Conservation (phyloP, 2,113 vertebrate genomes). For the Cacatua alba region DNA sequence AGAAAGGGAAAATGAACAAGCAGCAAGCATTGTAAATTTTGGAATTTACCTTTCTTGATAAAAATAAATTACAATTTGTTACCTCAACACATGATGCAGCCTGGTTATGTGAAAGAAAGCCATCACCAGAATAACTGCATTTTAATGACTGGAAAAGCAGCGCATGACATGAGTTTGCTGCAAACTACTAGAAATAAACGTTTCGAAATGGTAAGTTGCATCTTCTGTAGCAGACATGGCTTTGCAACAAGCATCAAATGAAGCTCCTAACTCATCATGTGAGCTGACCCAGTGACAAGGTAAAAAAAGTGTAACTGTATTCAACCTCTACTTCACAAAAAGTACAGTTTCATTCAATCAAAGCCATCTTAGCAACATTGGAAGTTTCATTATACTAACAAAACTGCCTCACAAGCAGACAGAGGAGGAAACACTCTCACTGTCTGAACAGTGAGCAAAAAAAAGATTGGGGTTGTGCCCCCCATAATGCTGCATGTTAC, state of each 20-base stretch:
- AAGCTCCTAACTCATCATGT: neutral
- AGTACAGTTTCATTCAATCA: neutral
- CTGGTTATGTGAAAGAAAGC: neutral
- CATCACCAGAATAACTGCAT: neutral
- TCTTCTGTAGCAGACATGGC: accelerated
- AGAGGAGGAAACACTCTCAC: neutral
- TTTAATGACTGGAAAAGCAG: neutral
- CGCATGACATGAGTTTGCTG: neutral
- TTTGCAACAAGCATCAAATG: neutral
- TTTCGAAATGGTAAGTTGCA: neutral
- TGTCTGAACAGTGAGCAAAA: neutral
- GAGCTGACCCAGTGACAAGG: neutral
- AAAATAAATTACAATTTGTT: neutral
- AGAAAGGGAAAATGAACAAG: neutral
- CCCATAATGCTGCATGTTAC: neutral
- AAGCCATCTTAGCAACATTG: accelerated
- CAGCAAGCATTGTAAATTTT: neutral
- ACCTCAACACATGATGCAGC: neutral
- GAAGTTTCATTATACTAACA: neutral
- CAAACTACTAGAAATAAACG: neutral
- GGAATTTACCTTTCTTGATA: neutral
- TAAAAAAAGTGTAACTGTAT: neutral
- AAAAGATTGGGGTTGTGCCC: neutral
- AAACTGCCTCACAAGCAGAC: neutral
- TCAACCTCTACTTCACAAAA: neutral